Evolutionary conservation across 2,113 vertebrate genomes (phyloP), one percentile per base, ranked within the genome.

Genomic region (Trichechus manatus): DNA sequence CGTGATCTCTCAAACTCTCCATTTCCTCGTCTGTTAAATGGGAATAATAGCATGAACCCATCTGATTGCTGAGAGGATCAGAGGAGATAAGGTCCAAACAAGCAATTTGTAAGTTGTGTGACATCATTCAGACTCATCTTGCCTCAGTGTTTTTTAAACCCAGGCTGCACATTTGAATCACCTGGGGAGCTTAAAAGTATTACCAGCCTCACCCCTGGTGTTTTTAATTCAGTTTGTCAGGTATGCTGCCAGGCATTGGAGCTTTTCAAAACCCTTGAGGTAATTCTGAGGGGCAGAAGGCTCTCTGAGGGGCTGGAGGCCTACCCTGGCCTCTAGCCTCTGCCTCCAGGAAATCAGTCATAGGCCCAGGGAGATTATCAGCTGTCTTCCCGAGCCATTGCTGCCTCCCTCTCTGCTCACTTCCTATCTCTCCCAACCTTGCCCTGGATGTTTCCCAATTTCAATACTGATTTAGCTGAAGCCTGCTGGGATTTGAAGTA

Each of bases 401-500:
- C 44, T 9, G 0, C 75, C 56, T 63, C 29, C 7, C n/a, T 74
- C 31, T 27, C 61, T 19, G 36, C 44, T 70, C 25, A 1, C 15
- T 70, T 89, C 23, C 33, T 72, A 44, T 79, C 25, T 72, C 3
- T 19, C 15, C 36, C 82, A 23, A 20, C 15, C 42, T 61, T 93
- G 89, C 89, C 93, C 81, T 63, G 27, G 42, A 96, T 44, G 63
- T 22, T 83, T 92, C 91, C 33, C 9, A 17, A 66, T 63, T 39
- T 61, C 59, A 80, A 79, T 81, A 56, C 39, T 89, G 81, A 81
- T 78, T 93, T 90, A 70, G 22, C 27, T 27, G 9, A 61, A 96
- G 63, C 81, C 82, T 89, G 14, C 74, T 94, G 63, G 83, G n/a
- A 47, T 93, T 86, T 74, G 17, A 75, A 95, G 85, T 33, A 66